Conservation (phyloP, 2,797 vertebrate genomes). For the Arctocebus calabarensis region DNA sequence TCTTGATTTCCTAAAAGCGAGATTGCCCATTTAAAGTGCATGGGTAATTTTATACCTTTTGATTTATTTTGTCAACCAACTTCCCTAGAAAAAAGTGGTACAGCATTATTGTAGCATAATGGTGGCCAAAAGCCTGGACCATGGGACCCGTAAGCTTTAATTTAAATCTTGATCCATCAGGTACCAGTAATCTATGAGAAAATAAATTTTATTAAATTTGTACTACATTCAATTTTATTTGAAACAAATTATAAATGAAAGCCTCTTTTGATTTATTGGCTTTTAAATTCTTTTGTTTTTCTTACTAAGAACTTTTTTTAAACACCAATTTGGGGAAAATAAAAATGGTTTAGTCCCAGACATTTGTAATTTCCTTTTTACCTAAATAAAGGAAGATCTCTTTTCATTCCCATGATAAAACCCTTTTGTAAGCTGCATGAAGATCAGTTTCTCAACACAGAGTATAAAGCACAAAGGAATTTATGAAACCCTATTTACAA, state of each 20-base stretch:
- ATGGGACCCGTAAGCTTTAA: not conserved
- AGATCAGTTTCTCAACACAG: not conserved
- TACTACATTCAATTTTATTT: not conserved
- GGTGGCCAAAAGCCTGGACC: not conserved
- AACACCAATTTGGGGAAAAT: not conserved
- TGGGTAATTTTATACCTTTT: not conserved
- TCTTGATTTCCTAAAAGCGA: conserved; percentile 1
- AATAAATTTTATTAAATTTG: conserved; percentile 20
- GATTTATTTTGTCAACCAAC: not conserved
- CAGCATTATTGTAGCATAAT: not conserved
- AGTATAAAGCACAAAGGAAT: not conserved
- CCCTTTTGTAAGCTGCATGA: not conserved
- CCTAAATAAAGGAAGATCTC: not conserved
- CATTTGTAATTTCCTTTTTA: not conserved
- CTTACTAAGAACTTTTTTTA: not conserved
- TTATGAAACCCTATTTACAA: conserved; percentile 25
- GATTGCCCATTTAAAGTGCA: not conserved
- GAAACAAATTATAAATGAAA: not conserved
- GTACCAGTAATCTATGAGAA: not conserved
- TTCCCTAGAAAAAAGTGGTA: not conserved
- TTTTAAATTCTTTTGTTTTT: not conserved
- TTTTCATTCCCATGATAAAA: not conserved
- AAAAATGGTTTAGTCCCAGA: not conserved
- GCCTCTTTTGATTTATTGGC: not conserved
- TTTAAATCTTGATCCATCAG: not conserved